Percentiles rank a stretch among this genome's conserved stretches.
Evolutionary conservation across 2,113 vertebrate species (phyloP).

Genomic region (Marcusenius ussheri): DNA sequence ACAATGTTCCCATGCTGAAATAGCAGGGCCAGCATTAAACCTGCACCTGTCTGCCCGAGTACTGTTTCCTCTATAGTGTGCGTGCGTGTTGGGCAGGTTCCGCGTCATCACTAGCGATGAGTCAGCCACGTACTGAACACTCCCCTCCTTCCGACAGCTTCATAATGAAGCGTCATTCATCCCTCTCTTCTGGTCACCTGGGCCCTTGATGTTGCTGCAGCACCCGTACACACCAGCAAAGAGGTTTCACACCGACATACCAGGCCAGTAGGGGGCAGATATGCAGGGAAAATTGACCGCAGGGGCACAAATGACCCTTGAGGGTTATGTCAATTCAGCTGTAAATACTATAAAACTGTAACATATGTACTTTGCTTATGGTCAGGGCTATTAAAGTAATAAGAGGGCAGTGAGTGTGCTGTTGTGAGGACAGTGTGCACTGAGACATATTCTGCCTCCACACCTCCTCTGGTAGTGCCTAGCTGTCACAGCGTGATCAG

Average conservation of each 20-base stretch:
- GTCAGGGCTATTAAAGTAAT: not conserved
- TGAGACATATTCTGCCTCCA: slow-evolving; percentile 36
- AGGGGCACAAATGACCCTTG: not conserved
- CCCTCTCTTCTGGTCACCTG: not conserved
- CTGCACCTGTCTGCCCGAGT: not conserved
- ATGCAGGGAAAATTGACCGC: not conserved
- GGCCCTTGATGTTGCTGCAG: not conserved
- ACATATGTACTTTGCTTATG: not conserved
- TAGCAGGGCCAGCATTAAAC: not conserved
- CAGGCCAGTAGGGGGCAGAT: not conserved
- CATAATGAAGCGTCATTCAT: not conserved
- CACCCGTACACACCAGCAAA: not conserved
- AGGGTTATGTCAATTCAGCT: not conserved
- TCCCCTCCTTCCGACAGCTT: not conserved
- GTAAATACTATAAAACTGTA: not conserved
- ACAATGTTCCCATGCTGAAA: not conserved
- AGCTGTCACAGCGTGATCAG: slow-evolving; percentile 49
- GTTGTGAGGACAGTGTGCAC: not conserved
- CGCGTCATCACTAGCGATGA: not conserved
- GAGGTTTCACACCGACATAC: not conserved
- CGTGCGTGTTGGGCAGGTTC: not conserved
- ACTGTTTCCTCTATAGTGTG: not conserved
- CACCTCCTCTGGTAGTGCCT: slow-evolving; percentile 33
- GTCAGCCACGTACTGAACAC: not conserved
- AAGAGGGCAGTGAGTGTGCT: too few relatives aligned